A percentile compares a stretch with the other conserved stretches of the same genome.
These are phyloP conservation scores for Lycodopsis pacificus DNA, from an alignment of 2,797 vertebrate genomes.

Conservation along the genomic window DNA sequence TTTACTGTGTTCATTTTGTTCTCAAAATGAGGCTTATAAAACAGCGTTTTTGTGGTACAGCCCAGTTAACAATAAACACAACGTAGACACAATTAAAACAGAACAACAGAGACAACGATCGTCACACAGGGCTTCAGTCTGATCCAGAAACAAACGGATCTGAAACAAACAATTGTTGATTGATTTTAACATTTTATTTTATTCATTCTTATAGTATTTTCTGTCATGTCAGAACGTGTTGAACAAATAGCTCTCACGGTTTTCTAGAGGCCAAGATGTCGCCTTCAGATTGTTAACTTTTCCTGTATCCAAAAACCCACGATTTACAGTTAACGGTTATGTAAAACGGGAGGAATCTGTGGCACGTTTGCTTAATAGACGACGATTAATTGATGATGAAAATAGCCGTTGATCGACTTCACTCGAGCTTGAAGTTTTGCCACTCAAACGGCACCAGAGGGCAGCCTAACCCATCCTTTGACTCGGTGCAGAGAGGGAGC, in stretches of 20 bases:
- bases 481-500: neutral
- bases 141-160: neutral
- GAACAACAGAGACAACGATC: no score
- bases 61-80: neutral
- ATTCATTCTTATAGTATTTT: neutral
- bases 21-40: neutral
- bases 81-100: neutral
- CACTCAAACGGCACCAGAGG: constrained; percentile 54
- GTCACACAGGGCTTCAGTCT: neutral
- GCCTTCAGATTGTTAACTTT: neutral
- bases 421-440: neutral
- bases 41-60: neutral
- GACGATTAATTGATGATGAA: neutral
- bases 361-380: neutral
- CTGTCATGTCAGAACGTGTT: neutral
- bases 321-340: neutral
- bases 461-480: constrained; percentile 28
- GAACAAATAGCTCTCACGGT: neutral
- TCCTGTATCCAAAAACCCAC: neutral
- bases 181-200: neutral
- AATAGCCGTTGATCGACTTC: neutral
- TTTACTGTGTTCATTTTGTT: neutral
- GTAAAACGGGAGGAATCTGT: neutral
- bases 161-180: neutral
- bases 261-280: neutral